Conservation (phyloP, 2,888 invertebrate genomes). For the Eucriotettix oculatus region DNA sequence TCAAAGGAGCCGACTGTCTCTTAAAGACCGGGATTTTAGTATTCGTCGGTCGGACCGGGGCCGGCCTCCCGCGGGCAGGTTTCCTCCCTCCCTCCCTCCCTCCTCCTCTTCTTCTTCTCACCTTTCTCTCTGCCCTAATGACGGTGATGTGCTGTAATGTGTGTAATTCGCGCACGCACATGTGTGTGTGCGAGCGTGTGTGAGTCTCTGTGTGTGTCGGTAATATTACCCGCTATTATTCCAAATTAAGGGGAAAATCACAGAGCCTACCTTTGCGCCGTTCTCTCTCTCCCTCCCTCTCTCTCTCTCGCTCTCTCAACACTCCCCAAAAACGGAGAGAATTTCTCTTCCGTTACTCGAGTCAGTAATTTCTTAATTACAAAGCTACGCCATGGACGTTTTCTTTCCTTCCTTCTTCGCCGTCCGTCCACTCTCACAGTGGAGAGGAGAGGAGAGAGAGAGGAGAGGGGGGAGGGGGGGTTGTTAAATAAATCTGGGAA, state of each 20-base stretch:
- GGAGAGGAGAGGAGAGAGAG: too few species aligned
- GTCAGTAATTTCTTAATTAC: too few species aligned
- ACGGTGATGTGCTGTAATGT: constrained; percentile 6
- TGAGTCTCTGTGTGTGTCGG: neutral
- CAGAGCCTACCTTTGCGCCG: too few species aligned
- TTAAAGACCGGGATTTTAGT: constrained; percentile 9
- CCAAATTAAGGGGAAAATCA: neutral
- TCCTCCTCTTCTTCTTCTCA: neutral
- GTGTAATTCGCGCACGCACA: constrained; percentile 8
- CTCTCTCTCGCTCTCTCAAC: too few species aligned
- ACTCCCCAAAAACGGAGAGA: too few species aligned
- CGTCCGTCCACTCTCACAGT: too few species aligned
- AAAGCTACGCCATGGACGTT: too few species aligned
- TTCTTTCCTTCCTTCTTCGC: too few species aligned
- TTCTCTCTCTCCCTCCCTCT: too few species aligned
- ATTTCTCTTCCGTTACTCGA: too few species aligned
- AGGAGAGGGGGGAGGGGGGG: too few species aligned
- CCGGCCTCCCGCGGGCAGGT: neutral
- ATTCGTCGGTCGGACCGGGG: constrained; percentile 3
- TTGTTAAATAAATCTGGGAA: too few species aligned
- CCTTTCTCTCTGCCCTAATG: constrained; percentile 1
- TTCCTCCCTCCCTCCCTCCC: neutral
- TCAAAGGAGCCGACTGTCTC: constrained; percentile 11
- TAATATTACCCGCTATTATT: neutral
- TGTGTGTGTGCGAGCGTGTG: neutral